These are phyloP conservation scores for Oryzias javanicus DNA, from an alignment of 2,113 vertebrate genomes.

Conservation along the genomic window DNA sequence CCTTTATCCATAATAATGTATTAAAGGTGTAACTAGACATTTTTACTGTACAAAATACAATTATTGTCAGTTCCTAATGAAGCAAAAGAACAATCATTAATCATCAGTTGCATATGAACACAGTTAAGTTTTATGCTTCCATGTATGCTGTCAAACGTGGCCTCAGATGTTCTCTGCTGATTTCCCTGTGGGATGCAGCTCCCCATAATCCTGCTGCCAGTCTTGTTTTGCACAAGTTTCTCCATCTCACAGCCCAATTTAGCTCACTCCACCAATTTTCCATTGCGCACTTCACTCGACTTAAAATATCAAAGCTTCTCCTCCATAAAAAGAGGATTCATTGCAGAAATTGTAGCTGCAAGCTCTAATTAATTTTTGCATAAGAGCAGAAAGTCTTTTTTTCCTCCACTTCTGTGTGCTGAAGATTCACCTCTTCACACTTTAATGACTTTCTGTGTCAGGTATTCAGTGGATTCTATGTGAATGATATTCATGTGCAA, in stretches of 20 bases:
- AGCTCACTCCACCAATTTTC: conserved; percentile 18
- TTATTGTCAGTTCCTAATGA: no score
- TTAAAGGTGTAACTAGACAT: no score
- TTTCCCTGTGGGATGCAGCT: conserved; percentile 5
- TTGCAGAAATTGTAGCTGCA: conserved; percentile 1
- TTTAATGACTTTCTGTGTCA: background rate
- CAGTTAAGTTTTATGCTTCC: background rate
- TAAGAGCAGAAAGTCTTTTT: conserved; percentile 5
- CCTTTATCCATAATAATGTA: no score
- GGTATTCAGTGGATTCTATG: no score
- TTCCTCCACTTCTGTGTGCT: background rate
- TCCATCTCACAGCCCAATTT: conserved; percentile 23
- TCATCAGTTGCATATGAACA: background rate
- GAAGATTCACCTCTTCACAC: conserved; percentile 10
- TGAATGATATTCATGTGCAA: no score
- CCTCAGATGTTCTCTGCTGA: background rate
- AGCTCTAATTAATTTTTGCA: conserved; percentile 4
- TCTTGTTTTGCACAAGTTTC: conserved; percentile 27
- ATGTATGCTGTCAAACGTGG: background rate
- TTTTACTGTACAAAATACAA: no score
- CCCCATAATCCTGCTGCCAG: conserved; percentile 8
- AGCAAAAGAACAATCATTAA: background rate
- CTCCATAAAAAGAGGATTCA: background rate
- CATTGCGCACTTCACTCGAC: conserved; percentile 2
- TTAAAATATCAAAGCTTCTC: conserved; percentile 6